These are phyloP conservation scores for Calephelis perditalis DNA, from an alignment of 2,888 invertebrate species.

Conservation along the genomic window DNA sequence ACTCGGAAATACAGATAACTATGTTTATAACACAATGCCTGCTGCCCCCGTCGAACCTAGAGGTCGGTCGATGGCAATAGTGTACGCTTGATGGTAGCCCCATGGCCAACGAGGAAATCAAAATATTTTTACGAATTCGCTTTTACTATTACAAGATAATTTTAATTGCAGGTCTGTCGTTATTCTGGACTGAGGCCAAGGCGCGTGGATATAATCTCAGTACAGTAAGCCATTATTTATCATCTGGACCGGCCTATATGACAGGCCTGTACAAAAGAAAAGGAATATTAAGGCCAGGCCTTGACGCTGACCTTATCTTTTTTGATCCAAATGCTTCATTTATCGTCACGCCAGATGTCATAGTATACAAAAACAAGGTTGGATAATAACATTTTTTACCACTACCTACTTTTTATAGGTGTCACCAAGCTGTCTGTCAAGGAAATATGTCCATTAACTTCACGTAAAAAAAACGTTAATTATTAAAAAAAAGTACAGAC, in stretches of 20 bases:
- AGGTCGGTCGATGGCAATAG: no score
- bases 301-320: conserved; percentile 85
- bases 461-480: no score
- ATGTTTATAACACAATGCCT: no score
- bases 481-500: no score
- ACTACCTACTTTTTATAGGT: no score
- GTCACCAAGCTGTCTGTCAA: no score
- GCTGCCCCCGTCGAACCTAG: no score
- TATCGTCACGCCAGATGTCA: conserved; percentile 72
- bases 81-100: no score
- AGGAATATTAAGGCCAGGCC: conserved; percentile 79
- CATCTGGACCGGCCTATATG: conserved; percentile 79
- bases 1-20: no score
- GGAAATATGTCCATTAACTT: no score
- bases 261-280: conserved; percentile 80
- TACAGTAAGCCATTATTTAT: conserved; percentile 79
- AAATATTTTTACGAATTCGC: no score
- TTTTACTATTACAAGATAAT: not conserved
- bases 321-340: conserved; percentile 83
- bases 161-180: conserved; percentile 71
- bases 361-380: conserved; percentile 84
- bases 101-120: no score
- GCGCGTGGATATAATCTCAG: conserved; percentile 70
- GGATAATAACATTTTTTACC: not conserved
- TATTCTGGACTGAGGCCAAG: conserved; percentile 83